These are phyloP conservation scores for Resseliella maxima DNA, from an alignment of 2,888 invertebrate genomes.

Conservation along the genomic window DNA sequence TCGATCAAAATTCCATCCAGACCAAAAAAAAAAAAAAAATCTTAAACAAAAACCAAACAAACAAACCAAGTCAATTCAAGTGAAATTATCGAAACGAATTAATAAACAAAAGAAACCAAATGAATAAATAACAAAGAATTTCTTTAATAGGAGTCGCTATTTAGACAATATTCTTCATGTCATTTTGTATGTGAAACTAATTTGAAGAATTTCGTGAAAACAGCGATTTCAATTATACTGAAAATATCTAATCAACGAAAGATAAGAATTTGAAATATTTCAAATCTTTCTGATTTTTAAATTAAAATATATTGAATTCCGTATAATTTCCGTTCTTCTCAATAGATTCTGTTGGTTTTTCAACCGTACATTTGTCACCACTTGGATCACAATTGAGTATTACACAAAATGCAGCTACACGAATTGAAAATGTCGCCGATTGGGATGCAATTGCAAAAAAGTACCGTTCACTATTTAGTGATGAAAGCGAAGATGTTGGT, in stretches of 20 bases:
- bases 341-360: conserved; percentile 81
- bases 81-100: not conserved
- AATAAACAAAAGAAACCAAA: no score
- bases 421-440: conserved; percentile 90
- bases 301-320: no score
- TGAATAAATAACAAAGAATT: no score
- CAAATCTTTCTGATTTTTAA: no score
- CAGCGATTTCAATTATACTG: no score
- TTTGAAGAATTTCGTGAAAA: not conserved
- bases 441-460: conserved; percentile 92
- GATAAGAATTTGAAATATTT: not conserved
- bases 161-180: not conserved
- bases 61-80: not conserved
- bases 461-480: conserved; percentile 80
- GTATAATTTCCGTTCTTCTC: no score
- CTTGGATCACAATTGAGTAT: conserved; percentile 87
- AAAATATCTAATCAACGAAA: conserved; percentile 5
- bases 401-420: conserved; percentile 75
- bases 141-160: not conserved
- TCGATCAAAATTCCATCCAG: not conserved
- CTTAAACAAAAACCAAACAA: not conserved
- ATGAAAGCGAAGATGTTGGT: conserved; percentile 70
- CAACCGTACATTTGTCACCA: conserved; percentile 86
- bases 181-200: not conserved
- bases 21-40: no score